Conservation (phyloP, 2,797 vertebrate genomes). For the Sibirionetta formosa region DNA sequence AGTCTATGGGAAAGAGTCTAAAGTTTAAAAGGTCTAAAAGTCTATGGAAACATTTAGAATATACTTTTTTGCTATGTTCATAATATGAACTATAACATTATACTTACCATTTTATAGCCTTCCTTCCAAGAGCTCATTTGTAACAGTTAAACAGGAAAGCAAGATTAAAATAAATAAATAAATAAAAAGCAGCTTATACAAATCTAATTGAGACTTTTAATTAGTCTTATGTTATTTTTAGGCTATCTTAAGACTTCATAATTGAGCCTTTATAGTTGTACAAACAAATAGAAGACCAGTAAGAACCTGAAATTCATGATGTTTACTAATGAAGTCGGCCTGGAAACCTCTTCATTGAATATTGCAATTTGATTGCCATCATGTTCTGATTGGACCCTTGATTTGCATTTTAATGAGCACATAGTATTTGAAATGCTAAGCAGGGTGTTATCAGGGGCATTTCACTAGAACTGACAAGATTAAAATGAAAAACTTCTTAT, state of each 20-base stretch:
- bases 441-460: constrained; percentile 73
- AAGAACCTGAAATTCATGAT: constrained; percentile 80
- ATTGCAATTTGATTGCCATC: constrained; percentile 80
- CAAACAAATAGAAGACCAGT: constrained; percentile 79
- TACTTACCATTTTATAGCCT: neutral
- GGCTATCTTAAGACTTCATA: constrained; percentile 68
- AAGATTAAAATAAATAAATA: constrained; percentile 4
- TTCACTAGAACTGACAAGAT: constrained; percentile 74
- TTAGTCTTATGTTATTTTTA: constrained; percentile 80
- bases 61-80: neutral
- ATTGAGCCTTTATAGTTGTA: constrained; percentile 78
- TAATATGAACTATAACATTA: neutral
- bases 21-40: neutral
- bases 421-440: constrained; percentile 81
- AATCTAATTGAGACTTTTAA: constrained; percentile 77
- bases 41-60: neutral
- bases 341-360: constrained; percentile 80
- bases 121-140: constrained; percentile 36
- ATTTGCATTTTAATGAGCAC: constrained; percentile 80
- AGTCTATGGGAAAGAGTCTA: neutral
- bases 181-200: constrained; percentile 30
- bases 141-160: constrained; percentile 51
- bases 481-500: constrained; percentile 77
- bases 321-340: constrained; percentile 80
- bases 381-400: constrained; percentile 81